Conservation (phyloP, 2,797 vertebrate genomes). For the Dendrocincla fuliginosa region DNA sequence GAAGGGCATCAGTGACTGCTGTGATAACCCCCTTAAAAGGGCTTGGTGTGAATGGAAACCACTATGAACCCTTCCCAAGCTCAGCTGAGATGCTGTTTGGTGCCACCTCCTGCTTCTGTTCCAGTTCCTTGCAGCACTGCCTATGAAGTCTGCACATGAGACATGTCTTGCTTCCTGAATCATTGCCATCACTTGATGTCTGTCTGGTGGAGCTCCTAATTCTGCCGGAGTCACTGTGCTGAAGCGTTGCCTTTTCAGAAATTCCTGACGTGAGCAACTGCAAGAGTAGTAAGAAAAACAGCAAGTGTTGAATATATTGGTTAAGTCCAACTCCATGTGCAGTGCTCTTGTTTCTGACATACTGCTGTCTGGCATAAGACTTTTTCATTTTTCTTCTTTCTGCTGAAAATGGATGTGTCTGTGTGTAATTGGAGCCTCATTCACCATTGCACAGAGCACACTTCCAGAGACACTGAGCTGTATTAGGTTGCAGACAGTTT, state of each 20-base stretch:
- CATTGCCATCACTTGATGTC: neutral
- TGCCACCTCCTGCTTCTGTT: neutral
- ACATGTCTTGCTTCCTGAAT: neutral
- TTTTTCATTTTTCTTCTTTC: neutral
- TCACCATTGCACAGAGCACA: neutral
- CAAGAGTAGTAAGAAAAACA: neutral
- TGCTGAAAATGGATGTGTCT: neutral
- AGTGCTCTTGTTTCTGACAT: neutral
- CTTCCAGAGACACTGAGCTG: neutral
- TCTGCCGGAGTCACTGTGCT: neutral
- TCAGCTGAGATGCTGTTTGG: neutral
- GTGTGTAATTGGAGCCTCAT: neutral
- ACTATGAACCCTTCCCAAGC: neutral
- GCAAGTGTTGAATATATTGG: neutral
- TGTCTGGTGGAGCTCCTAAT: neutral
- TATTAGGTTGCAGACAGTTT: neutral
- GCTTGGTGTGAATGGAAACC: neutral
- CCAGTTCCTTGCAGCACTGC: neutral
- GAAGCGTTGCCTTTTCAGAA: neutral
- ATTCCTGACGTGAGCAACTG: neutral
- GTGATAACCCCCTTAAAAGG: neutral
- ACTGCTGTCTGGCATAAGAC: neutral
- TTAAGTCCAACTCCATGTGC: neutral
- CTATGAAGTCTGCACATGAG: neutral
- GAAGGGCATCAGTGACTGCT: neutral